Percentiles rank a stretch among this genome's conserved stretches.
These are phyloP conservation scores for Nomada lathburiana DNA, from an alignment of 2,888 invertebrate genomes.

Conservation along the genomic window DNA sequence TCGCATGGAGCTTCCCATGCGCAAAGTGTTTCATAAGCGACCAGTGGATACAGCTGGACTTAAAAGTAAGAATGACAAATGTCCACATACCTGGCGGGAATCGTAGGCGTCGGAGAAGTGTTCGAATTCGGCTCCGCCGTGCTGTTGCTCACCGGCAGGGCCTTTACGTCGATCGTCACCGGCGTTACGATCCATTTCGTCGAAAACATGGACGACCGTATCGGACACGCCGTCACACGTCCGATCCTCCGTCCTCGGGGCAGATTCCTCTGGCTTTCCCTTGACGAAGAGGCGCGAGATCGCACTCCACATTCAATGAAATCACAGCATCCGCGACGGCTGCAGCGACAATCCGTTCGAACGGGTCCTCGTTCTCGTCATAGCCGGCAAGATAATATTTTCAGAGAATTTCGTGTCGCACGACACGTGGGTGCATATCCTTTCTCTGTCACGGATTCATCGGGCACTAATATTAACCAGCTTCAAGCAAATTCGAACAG, in stretches of 20 bases:
- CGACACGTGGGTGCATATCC: neutral
- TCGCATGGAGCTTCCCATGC: neutral
- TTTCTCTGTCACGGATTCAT: conserved; percentile 34
- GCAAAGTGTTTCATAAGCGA: neutral
- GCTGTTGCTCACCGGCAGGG: conserved; percentile 72
- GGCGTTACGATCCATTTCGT: conserved; percentile 83
- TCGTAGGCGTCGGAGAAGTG: conserved; percentile 80
- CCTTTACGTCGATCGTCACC: conserved; percentile 82
- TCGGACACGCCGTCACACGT: conserved; percentile 72
- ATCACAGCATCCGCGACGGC: conserved; percentile 56
- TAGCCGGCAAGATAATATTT: conserved; percentile 54
- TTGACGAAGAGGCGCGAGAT: conserved; percentile 82
- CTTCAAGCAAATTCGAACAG: neutral
- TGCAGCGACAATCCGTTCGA: conserved; percentile 55
- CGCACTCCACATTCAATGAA: conserved; percentile 84
- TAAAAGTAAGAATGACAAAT: neutral
- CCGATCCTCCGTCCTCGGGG: conserved; percentile 54
- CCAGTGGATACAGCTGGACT: neutral
- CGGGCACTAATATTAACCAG: neutral
- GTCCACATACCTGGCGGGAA: conserved; percentile 78
- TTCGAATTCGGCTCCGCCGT: conserved; percentile 76
- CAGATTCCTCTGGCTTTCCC: conserved; percentile 69
- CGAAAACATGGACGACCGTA: conserved; percentile 83
- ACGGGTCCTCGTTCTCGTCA: conserved; percentile 74
- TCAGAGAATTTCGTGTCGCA: conserved; percentile 12